Evolutionary conservation across 2,888 invertebrate genomes (phyloP).

Genomic region (Chorisops tibialis): DNA sequence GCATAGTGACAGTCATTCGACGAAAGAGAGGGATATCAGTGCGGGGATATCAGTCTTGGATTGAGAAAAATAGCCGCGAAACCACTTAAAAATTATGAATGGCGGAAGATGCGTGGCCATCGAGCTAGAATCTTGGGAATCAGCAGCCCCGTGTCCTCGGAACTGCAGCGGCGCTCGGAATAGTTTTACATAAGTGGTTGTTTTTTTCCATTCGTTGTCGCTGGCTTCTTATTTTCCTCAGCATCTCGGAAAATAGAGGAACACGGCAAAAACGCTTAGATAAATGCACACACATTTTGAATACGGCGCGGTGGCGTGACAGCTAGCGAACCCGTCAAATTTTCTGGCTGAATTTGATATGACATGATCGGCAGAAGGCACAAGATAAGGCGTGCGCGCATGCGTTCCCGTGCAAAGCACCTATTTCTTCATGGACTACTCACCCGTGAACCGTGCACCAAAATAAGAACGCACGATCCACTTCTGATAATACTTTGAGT

Average conservation of each 20-base stretch:
- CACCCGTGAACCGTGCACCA: too few relatives aligned
- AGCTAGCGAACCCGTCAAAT: background rate
- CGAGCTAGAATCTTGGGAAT: background rate
- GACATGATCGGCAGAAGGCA: slow-evolving; percentile 9
- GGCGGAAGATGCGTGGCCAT: background rate
- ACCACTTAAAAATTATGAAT: too few relatives aligned
- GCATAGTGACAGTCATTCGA: too few relatives aligned
- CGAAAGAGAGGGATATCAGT: too few relatives aligned
- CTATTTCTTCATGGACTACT: too few relatives aligned
- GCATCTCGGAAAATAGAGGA: background rate
- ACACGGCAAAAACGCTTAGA: background rate
- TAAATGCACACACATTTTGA: background rate
- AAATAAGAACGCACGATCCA: background rate
- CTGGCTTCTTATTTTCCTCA: too few relatives aligned
- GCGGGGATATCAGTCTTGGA: too few relatives aligned
- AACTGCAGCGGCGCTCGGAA: slow-evolving; percentile 16
- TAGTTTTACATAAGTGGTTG: slow-evolving; percentile 8
- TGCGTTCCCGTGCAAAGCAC: background rate
- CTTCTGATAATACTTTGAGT: slow-evolving; percentile 4
- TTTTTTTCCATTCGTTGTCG: background rate
- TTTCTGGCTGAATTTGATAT: slow-evolving; percentile 10
- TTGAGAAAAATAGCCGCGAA: too few relatives aligned
- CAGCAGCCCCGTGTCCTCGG: slow-evolving; percentile 12
- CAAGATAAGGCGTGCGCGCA: slow-evolving; percentile 4
- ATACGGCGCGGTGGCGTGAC: background rate